These are phyloP conservation scores for Sphaerophoria rueppellii DNA, from an alignment of 2,888 invertebrate genomes.

Conservation along the genomic window DNA sequence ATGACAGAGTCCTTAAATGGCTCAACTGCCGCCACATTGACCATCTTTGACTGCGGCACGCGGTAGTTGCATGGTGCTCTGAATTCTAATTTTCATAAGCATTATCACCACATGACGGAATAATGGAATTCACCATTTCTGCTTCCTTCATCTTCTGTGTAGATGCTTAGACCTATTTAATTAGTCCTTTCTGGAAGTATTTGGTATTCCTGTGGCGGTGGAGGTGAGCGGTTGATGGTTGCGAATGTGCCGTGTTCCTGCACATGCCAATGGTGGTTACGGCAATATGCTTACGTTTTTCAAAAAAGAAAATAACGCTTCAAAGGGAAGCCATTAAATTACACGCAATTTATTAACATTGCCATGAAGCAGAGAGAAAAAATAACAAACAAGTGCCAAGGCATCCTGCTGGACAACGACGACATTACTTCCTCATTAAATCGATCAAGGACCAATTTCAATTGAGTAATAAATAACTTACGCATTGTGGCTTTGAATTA, in stretches of 20 bases:
- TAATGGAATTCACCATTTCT: slow-evolving; percentile 46
- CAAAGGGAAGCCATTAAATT: slow-evolving; percentile 54
- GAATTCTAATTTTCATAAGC: slow-evolving; percentile 56
- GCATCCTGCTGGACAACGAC: slow-evolving; percentile 1
- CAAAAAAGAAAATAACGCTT: neutral
- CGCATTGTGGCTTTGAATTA: slow-evolving; percentile 28
- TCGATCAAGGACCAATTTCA: slow-evolving; percentile 9
- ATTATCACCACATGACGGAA: slow-evolving; percentile 65
- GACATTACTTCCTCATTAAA: slow-evolving; percentile 11
- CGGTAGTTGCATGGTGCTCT: neutral
- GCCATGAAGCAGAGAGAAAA: neutral
- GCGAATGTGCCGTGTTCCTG: neutral
- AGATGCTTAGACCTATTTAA: slow-evolving; percentile 28
- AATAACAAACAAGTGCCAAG: neutral
- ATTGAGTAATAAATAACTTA: slow-evolving; percentile 43
- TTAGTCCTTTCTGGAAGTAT: slow-evolving; percentile 55
- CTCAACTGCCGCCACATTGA: slow-evolving; percentile 33
- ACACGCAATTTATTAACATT: slow-evolving; percentile 38
- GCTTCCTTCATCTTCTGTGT: neutral
- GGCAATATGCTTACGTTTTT: slow-evolving; percentile 20
- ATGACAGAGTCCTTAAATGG: slow-evolving; percentile 6
- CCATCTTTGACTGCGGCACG: slow-evolving; percentile 39
- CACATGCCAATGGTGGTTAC: neutral
- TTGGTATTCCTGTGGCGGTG: slow-evolving; percentile 1
- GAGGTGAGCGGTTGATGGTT: neutral